Evolutionary conservation across 2,113 vertebrate genomes (phyloP), one percentile per base, ranked within the genome.

Genomic region (Ibidorhyncha struthersii): DNA sequence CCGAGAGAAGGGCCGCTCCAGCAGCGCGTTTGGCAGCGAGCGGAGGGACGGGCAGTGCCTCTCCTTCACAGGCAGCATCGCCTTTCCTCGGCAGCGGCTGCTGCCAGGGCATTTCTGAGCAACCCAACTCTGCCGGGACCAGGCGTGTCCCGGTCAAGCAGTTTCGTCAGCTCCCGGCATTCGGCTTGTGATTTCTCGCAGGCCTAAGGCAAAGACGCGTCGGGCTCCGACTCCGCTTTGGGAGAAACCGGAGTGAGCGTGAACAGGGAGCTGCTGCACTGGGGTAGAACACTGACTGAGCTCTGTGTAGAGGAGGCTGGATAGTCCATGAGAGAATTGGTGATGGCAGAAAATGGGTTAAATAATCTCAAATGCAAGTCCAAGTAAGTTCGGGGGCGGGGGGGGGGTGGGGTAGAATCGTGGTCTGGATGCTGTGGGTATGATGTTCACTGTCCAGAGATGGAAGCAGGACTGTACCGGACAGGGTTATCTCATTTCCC

Each of bases 111-210:
- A 2, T 18, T 94, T 20, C 52, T 18, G 71, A 82, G 86, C 95
- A 53, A 82, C 89, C 8, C 86, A 5, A 0, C 62, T 27, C 85
- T 55, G 71, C 62, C 11, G 65, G 92, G 76, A 84, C 16, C 92
- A 49, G 90, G 77, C 52, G 79, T 66, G 82, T 56, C 65, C 88
- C 4, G 9, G 22, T 50, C 38, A 6, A 12, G 34, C 23, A 5
- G 21, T 77, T 66, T 50, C 40, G 23, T 7, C 86, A 29, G 52
- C 79, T 84, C 78, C 47, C 10, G 0, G 34, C 0, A 3, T 38
- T n/a, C 9, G 1, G 20, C 23, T 20, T 49, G 17, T 2, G n/a
- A 40, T 14, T 58, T 8, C 62, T 71, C 2, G 0, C n/a, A 2
- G 87, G 15, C 16, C n/a, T 9, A 5, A 69, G 50, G 56, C 71